Evolutionary conservation across 2,113 vertebrate genomes (phyloP).

Genomic region (Pitta sordida): DNA sequence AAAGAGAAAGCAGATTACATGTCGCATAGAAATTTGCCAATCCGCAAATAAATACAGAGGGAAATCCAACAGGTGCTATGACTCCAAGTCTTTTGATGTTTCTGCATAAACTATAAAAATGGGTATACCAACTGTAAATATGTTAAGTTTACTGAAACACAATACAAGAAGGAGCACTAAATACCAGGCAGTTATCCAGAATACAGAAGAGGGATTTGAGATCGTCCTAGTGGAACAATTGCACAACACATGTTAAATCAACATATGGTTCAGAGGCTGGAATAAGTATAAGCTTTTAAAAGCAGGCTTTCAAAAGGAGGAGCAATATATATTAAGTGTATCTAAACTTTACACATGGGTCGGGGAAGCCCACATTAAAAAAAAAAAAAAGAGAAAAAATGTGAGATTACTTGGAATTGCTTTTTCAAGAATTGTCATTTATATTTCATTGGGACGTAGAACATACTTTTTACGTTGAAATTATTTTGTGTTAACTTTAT

Average conservation of each 20-base stretch:
- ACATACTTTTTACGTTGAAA: neutral
- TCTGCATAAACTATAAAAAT: neutral
- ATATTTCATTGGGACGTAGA: neutral
- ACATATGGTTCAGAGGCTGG: neutral
- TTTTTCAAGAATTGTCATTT: neutral
- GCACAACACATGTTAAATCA: neutral
- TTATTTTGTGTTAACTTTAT: neutral
- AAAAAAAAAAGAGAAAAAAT: neutral
- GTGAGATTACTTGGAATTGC: neutral
- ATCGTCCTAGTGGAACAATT: neutral
- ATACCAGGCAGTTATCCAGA: neutral
- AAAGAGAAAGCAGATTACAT: constrained; percentile 6
- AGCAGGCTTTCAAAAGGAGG: neutral
- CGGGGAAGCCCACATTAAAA: neutral
- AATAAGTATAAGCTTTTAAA: neutral
- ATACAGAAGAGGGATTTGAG: neutral
- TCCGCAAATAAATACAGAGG: neutral
- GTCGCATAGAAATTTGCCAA: neutral
- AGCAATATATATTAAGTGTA: neutral
- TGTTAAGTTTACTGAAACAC: neutral
- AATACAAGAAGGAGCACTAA: neutral
- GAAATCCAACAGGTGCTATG: neutral
- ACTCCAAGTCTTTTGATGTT: constrained; percentile 2
- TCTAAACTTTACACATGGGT: neutral
- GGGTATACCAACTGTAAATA: constrained; percentile 19